phyloP scores from a whole-genome alignment of 2,113 vertebrate genomes.

The Shinisaurus crocodilurus region DNA sequence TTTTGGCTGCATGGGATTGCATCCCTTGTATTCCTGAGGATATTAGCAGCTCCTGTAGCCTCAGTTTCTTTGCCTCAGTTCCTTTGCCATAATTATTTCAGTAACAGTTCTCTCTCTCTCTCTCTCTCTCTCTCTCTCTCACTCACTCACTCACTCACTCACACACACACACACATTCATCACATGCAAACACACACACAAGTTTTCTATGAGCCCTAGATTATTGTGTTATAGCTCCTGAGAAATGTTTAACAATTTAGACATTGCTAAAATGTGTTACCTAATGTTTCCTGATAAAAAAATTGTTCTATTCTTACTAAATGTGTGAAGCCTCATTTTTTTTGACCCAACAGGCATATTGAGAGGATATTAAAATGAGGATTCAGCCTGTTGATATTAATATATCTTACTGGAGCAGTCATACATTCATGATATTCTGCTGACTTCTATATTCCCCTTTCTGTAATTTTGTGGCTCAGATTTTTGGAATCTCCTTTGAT shows the following conservation, averaged over 20 bases:
- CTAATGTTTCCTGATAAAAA: not conserved
- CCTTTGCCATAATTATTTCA: not conserved
- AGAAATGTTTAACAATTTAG: not conserved
- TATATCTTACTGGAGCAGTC: not conserved
- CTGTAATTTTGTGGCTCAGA: not conserved
- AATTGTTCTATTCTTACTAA: not conserved
- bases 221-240: too few relatives aligned
- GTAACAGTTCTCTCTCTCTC: not conserved
- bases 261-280: not conserved
- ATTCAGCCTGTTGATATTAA: not conserved
- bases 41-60: too few relatives aligned
- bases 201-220: not conserved
- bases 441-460: not conserved
- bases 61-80: not conserved
- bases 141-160: too few relatives aligned
- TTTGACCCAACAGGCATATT: not conserved
- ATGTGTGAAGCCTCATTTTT: not conserved
- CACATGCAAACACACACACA: too few relatives aligned
- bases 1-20: not conserved
- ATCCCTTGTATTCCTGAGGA: too few relatives aligned
- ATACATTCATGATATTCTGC: not conserved
- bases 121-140: not conserved
- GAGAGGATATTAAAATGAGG: not conserved
- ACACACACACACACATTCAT: too few relatives aligned
- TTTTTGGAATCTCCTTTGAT: not conserved